phyloP scores from a whole-genome alignment of 1,140 invertebrate species.

The Brachionus paranguensis region DNA sequence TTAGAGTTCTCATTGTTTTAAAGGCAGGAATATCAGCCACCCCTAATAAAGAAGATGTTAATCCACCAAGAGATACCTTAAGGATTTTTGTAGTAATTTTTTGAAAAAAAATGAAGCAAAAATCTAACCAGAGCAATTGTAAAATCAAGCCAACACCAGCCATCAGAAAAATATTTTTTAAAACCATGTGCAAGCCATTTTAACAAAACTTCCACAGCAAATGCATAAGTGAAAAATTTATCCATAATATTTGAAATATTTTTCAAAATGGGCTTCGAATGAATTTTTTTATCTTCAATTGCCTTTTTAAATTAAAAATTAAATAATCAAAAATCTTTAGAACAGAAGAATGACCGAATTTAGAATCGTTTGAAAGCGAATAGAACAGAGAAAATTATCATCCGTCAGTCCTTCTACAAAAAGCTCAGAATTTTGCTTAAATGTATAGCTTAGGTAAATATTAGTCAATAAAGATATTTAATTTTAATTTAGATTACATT shows the following conservation, averaged over 20 bases:
- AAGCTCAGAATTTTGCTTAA: too few relatives aligned
- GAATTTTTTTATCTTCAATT: slow-evolving; percentile 89
- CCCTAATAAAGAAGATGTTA: background rate
- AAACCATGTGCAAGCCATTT: slow-evolving; percentile 96
- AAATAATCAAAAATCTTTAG: slow-evolving; percentile 62
- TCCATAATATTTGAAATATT: slow-evolving; percentile 92
- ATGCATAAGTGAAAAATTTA: slow-evolving; percentile 93
- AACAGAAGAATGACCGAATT: slow-evolving; percentile 62
- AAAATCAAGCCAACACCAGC: slow-evolving; percentile 98
- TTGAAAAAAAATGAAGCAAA: slow-evolving; percentile 41
- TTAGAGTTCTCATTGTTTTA: slow-evolving; percentile 82
- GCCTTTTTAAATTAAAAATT: slow-evolving; percentile 76
- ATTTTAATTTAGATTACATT: too few relatives aligned
- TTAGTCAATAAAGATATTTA: too few relatives aligned
- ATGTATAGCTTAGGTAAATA: too few relatives aligned
- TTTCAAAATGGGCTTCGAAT: slow-evolving; percentile 76
- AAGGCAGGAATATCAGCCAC: slow-evolving; percentile 61
- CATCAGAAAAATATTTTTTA: slow-evolving; percentile 93
- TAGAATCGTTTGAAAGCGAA: too few relatives aligned
- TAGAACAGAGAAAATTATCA: too few relatives aligned
- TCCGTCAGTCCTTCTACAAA: too few relatives aligned
- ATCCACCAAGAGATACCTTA: slow-evolving; percentile 47
- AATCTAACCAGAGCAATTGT: slow-evolving; percentile 92
- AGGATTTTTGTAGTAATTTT: slow-evolving; percentile 36
- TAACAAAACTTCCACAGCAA: slow-evolving; percentile 96